Base-by-base conservation (phyloP, 2,113 vertebrate species). In the Campylorhamphus procurvoides region DNA sequence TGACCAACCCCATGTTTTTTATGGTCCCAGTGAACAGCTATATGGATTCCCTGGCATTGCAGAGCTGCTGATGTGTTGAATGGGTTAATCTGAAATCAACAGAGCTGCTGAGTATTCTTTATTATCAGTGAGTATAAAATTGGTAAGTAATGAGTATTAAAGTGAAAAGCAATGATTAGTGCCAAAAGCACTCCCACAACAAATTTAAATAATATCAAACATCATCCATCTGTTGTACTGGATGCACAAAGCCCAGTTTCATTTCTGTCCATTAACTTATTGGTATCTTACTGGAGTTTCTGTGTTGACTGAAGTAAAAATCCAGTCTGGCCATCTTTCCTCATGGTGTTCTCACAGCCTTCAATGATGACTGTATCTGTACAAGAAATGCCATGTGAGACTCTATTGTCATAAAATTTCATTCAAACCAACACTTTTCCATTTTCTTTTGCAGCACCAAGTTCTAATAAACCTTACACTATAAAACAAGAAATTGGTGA, bases 151-250 rank as follows among this genome's bases (percentile, higher is more conserved):
- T 14, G 28, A 90, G 5, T 58, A 14, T 40, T 73, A 56, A 75
- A 87, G 42, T 42, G 67, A 35, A 81, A 90, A 78, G 24, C 24
- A 81, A 37, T 35, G 7, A 28, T 44, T 77, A 31, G 55, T 47
- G 52, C 23, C 33, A 78, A 84, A 90, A 84, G 64, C 29, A 64
- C 40, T 53, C n/a, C n/a, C 24, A 22, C 25, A 60, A 40, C 24
- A 47, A 46, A 53, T 88, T 56, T 40, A 63, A 81, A 25, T 59
- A n/a, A 7, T 52, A 35, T 17, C 12, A 49, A 23, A 18, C 22
- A 24, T 82, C 2, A 0, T 49, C 33, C 22, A 35, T 67, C 40
- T 10, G 1, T 52, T 84, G 42, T 62, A 69, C 16, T 0, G 0
- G 29, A 76, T 94, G 46, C 6, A 24, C 14, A 40, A 74, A 77